Conservation (phyloP, 2,113 vertebrate species). For the Lutjanus erythropterus region DNA sequence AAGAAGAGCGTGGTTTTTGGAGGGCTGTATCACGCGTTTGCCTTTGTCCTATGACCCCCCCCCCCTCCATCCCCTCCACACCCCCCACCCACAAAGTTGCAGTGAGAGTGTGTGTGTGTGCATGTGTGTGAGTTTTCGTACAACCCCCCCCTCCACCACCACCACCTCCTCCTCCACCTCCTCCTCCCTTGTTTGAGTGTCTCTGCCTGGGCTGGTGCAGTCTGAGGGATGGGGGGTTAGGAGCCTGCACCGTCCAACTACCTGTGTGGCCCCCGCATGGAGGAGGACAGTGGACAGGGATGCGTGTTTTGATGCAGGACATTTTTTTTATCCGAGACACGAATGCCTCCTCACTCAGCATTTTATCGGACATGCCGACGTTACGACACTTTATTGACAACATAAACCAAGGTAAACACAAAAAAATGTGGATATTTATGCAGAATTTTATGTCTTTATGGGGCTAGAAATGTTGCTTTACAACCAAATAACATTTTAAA, state of each 20-base stretch:
- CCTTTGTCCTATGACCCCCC: constrained; percentile 77
- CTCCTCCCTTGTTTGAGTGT: constrained; percentile 64
- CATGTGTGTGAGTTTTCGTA: constrained; percentile 63
- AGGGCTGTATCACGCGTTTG: constrained; percentile 76
- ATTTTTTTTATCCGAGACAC: constrained; percentile 52
- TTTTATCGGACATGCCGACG: constrained; percentile 69
- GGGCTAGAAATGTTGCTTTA: constrained; percentile 24
- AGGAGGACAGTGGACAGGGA: constrained; percentile 78
- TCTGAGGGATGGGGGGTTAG: constrained; percentile 85
- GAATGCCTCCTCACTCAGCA: constrained; percentile 68
- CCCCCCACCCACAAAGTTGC: constrained; percentile 32
- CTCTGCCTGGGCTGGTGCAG: constrained; percentile 65
- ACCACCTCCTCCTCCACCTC: constrained; percentile 43
- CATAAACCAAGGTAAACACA: constrained; percentile 72
- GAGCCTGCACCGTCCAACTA: constrained; percentile 85
- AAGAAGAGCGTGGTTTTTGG: constrained; percentile 73
- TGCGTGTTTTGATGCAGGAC: constrained; percentile 80
- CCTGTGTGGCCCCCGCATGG: constrained; percentile 93
- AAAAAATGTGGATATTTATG: constrained; percentile 22
- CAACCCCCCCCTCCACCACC: constrained; percentile 58
- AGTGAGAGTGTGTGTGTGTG: constrained; percentile 59
- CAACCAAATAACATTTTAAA: neutral
- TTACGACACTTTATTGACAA: constrained; percentile 70
- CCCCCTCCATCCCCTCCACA: constrained; percentile 28
- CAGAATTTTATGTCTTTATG: constrained; percentile 5